A percentile compares a stretch with the other conserved stretches of the same genome.
phyloP scores from a whole-genome alignment of 2,797 vertebrate genomes.

The Sebastes vulpes region DNA sequence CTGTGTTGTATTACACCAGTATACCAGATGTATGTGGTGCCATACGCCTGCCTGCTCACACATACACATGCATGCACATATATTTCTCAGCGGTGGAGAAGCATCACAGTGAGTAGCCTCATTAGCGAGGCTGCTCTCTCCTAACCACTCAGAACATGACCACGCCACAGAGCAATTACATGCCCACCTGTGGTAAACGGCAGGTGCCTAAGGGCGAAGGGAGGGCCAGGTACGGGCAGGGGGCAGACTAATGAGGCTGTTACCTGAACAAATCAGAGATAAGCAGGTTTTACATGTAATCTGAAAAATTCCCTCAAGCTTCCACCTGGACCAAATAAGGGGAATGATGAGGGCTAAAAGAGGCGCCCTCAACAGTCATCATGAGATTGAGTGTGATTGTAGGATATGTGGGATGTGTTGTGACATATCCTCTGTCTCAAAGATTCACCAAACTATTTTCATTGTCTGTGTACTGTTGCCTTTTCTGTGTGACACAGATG shows the following conservation, averaged over 20 bases:
- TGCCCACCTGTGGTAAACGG: conserved; percentile 75
- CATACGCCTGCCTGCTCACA: conserved; percentile 33
- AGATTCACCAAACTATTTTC: not conserved
- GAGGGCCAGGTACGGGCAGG: conserved; percentile 51
- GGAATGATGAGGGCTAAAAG: not conserved
- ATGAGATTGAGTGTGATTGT: not conserved
- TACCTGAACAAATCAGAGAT: conserved; percentile 53
- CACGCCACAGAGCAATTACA: conserved; percentile 77
- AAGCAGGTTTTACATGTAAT: conserved; percentile 38
- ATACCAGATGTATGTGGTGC: conserved; percentile 45
- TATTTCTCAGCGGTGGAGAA: conserved; percentile 47
- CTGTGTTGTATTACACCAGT: conserved; percentile 35
- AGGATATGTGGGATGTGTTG: not conserved
- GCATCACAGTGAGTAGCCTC: conserved; percentile 64
- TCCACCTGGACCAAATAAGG: conserved; percentile 6
- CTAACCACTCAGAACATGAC: conserved; percentile 69
- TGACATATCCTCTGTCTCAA: not conserved
- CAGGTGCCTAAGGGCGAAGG: conserved; percentile 69
- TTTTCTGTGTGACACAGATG: not conserved
- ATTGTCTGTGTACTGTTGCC: not conserved
- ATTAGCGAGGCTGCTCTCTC: conserved; percentile 65
- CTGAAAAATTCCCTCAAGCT: conserved; percentile 21
- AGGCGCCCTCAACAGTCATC: not conserved
- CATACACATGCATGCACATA: conserved; percentile 4
- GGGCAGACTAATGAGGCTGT: conserved; percentile 72